Evolutionary conservation across 2,797 vertebrate genomes (phyloP).

Genomic region (Cephalopachus bancanus): DNA sequence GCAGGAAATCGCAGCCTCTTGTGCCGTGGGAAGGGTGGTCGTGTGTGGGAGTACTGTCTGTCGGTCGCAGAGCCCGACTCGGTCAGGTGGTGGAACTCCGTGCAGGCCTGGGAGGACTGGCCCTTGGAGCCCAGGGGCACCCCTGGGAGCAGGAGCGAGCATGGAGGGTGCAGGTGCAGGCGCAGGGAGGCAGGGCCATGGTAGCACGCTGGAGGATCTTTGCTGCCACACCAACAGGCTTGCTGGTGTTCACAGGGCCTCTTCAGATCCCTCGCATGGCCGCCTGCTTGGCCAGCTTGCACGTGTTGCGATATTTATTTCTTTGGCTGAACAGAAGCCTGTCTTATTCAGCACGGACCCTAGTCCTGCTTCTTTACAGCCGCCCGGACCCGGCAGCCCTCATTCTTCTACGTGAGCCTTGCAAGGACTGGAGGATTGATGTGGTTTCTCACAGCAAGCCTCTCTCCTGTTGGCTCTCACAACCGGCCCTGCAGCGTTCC

Average conservation of each 20-base stretch:
- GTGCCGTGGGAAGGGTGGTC: no score
- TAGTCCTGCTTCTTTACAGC: neutral
- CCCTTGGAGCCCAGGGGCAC: neutral
- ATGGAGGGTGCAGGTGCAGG: no score
- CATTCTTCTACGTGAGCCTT: neutral
- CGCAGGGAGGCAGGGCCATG: neutral
- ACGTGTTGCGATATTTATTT: neutral
- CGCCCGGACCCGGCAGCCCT: neutral
- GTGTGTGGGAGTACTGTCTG: neutral
- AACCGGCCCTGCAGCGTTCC: neutral
- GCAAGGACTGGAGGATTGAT: neutral
- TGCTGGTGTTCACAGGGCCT: neutral
- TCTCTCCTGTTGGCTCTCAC: neutral
- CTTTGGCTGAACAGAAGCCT: constrained; percentile 19
- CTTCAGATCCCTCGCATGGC: neutral
- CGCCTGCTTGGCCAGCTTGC: neutral
- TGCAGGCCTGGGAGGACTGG: neutral
- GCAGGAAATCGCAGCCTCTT: no score
- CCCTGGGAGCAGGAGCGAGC: neutral
- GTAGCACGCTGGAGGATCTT: neutral
- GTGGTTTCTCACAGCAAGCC: neutral
- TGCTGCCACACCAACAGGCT: neutral
- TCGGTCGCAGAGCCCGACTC: neutral
- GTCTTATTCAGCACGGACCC: neutral
- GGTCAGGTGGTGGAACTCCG: neutral